Conservation (phyloP, 2,113 vertebrate species). For the Cettia cetti region DNA sequence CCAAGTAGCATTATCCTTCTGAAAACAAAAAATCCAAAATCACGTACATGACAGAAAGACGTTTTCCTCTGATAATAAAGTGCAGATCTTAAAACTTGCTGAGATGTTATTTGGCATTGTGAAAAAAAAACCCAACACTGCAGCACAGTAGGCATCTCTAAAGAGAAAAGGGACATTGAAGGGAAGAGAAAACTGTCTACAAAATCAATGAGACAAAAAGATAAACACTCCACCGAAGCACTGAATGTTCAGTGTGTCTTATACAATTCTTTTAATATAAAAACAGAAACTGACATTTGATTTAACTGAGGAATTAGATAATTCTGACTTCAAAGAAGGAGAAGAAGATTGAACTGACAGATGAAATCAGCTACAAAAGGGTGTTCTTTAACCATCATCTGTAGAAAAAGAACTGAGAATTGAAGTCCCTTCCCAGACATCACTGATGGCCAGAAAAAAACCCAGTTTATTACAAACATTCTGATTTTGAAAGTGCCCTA, state of each 20-base stretch:
- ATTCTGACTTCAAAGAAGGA: constrained; percentile 39
- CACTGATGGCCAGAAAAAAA: neutral
- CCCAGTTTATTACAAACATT: neutral
- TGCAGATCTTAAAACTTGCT: neutral
- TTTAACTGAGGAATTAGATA: constrained; percentile 46
- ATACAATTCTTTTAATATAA: neutral
- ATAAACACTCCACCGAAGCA: neutral
- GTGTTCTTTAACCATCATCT: neutral
- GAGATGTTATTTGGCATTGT: neutral
- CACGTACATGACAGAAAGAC: neutral
- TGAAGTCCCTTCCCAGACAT: neutral
- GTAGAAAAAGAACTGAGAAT: neutral
- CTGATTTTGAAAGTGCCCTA: neutral
- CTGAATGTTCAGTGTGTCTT: neutral
- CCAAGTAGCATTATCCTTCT: neutral
- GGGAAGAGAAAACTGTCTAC: constrained; percentile 6
- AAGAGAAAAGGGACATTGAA: neutral
- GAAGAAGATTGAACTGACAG: neutral
- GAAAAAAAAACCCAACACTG: neutral
- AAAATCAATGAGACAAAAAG: constrained; percentile 42
- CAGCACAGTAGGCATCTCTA: neutral
- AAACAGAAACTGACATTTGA: constrained; percentile 24
- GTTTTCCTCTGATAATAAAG: neutral
- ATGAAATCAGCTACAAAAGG: constrained; percentile 13
- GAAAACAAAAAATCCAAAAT: neutral